Base-by-base conservation (phyloP, 2,113 vertebrate genomes). In the Calidris pugnax region DNA sequence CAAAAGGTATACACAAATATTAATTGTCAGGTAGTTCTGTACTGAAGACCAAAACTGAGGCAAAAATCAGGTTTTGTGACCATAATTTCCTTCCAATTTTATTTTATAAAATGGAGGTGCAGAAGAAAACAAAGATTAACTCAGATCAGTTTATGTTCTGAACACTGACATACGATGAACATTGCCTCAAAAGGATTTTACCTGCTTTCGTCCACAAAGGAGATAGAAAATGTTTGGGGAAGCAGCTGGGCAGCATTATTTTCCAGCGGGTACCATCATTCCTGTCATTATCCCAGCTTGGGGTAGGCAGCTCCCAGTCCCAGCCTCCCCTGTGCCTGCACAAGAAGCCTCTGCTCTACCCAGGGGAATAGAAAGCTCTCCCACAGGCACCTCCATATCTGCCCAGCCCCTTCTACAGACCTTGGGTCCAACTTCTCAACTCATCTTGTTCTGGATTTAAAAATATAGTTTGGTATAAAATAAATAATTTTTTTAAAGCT, bases 11-110 rank as follows among this genome's bases (percentile, higher is more conserved):
- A 93, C 89, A 87, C 45, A 95, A 90, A 67, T 74, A 67, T 68
- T 96, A 93, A 85, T 96, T 92, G 73, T 81, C 85, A 97, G 95
- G 79, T 45, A 89, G 95, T 64, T 95, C 79, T 90, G 85, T 74
- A 66, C 77, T 15, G 47, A 24, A 64, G 95, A 83, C 64, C 62
- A 62, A 89, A 86, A 68, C 47, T 18, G 35, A 97, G 76, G 87
- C 23, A 90, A 92, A 97, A 90, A 97, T 93, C 66, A 85, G 87
- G 95, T 95, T 97, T 59, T 80, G 37, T 69, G 71, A 66, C 96
- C 89, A 30, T 50, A 60, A 93, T 95, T 39, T 85, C 60, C 87
- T 89, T 87, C 32, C 73, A 74, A 53, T 79, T 96, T 66, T 78
- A 37, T 95, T 91, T 89, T 43, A 55, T 91, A 85, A 96, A 91